Percentiles rank a stretch among this genome's conserved stretches.
These are phyloP conservation scores for Leptopilina drosophilae DNA, from an alignment of 2,888 invertebrate genomes.

Conservation along the genomic window DNA sequence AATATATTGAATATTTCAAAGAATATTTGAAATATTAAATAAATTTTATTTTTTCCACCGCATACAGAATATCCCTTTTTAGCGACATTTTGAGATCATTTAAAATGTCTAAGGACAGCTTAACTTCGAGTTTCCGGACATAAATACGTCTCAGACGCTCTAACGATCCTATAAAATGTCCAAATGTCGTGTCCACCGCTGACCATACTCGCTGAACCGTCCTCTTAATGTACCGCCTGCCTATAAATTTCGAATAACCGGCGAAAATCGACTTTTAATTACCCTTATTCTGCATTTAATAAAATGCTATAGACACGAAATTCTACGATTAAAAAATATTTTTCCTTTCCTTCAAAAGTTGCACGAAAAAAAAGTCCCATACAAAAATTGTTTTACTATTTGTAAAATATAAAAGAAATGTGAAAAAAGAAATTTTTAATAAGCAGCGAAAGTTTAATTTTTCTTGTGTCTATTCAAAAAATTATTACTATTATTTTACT, in stretches of 20 bases:
- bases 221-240: constrained; percentile 48
- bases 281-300: neutral
- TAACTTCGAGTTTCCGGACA: constrained; percentile 43
- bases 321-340: no score
- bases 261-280: constrained; percentile 2
- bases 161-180: constrained; percentile 55
- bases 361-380: no score
- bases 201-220: constrained; percentile 41
- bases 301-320: neutral
- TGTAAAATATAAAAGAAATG: no score
- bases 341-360: no score
- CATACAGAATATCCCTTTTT: neutral
- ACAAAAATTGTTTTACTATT: no score
- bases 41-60: no score
- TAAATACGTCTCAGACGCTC: constrained; percentile 53
- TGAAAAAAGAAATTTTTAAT: no score
- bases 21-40: no score
- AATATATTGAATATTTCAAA: no score
- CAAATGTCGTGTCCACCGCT: constrained; percentile 35
- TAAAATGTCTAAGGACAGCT: constrained; percentile 45
- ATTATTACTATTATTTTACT: no score
- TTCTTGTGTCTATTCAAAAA: no score
- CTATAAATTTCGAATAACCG: neutral
- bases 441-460: no score
- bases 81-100: constrained; percentile 26